Base-by-base conservation (phyloP, 92 coral and sea anemone species). In the Pocillopora meandrina region DNA sequence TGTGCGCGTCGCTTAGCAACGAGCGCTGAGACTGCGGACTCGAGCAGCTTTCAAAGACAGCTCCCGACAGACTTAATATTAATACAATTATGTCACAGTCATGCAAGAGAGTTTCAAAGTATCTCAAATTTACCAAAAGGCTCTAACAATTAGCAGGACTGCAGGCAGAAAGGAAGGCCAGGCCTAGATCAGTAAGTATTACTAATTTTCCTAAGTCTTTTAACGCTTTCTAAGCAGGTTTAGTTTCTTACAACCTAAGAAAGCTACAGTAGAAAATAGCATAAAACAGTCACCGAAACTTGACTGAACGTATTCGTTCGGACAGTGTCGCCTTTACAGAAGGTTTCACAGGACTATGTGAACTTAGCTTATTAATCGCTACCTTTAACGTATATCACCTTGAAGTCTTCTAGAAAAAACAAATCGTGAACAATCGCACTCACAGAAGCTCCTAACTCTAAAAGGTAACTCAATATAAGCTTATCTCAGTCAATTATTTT, bases 101-200 rank as follows among this genome's bases (percentile, higher is more conserved):
- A 36, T 70, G 74, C 74, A 70, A 70, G 55, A 34, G n/a, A 70
- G 74, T 70, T 34, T 49, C 20, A 70, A 34, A 36, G 74, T 70
- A 70, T 70, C 52, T 42, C 52, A 42, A 42, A n/a, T 36, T 70
- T 55, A 70, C 52, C 35, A 70, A 20, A 70, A n/a, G 42, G 74
- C 23, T 36, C 35, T 70, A 70, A 70, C 74, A 11, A 16, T 16
- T 70, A 16, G 33, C 74, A 34, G 47, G 52, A 70, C 74, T 35
- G 56, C 56, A 70, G 56, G 17, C 52, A 70, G 33, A 17, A 70
- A 55, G 16, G 56, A 12, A 70, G 18, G 49, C 5, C 47, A 0
- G 42, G 35, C 19, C 42, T 70, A 70, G 19, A 35, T 70, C 56
- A 70, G 74, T 16, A 70, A 16, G 74, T 70, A 70, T 70, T 35